Evolutionary conservation across 1,140 invertebrate species (phyloP), one percentile per base, ranked within the genome.

Genomic region (Steinernema khuongi): DNA sequence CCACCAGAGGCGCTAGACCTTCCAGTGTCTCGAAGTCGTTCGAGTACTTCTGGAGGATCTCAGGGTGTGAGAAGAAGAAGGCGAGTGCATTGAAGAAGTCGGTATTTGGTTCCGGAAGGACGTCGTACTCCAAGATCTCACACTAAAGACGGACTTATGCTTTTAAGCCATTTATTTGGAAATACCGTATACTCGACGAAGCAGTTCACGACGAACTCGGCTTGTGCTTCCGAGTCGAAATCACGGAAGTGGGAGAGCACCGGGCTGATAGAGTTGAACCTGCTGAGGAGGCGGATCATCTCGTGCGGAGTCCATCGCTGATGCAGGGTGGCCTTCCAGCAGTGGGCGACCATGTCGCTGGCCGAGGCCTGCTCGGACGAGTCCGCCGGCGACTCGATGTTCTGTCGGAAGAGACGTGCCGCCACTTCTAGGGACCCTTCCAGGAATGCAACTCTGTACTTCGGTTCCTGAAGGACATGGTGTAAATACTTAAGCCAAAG

Each of bases 11-110:
- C 11, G 50, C 7, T 22, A 60, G 50, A 26, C 50, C 50, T 60
- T 60, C 50, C 11, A 60, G 50, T 14, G 50, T 60, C 26, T 60
- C 50, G 26, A 60, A 60, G 50, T 60, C 50, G 50, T 60, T 60
- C 11, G 11, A 17, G 19, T 60, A 60, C 50, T 60, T 60, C 4
- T 60, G 7, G 19, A 60, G 50, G 22, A 60, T 22, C 26, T 60
- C 50, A 22, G 14, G 11, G 50, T 60, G 50, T 22, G 50, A 60
- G 50, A 60, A 60, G 50, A 60, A 60, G 50, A 60, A 60, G 19
- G 50, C 19, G 14, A 60, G 11, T 22, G 50, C 50, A 22, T 60
- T 60, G 50, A 60, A 26, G 50, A 60, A 60, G 26, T 60, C 50
- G 11, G 50, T n/a, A 26, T 60, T 14, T 22, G 50, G 50, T 22